Percentiles rank a stretch among this genome's conserved stretches.
These are phyloP conservation scores for Hypanus sabinus DNA, from an alignment of 2,113 vertebrate genomes.

Conservation along the genomic window DNA sequence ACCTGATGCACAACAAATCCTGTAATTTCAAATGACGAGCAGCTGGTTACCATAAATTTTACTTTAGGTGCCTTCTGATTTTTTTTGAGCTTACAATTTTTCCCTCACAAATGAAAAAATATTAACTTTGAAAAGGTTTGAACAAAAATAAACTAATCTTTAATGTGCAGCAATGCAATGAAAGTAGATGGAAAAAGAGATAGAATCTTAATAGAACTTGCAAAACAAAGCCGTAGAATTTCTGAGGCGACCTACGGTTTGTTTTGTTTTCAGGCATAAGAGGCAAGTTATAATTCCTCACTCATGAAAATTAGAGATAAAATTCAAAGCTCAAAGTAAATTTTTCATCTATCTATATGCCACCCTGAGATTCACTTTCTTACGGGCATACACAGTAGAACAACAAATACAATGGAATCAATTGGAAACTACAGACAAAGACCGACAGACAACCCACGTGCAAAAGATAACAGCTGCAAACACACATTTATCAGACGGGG, in stretches of 20 bases:
- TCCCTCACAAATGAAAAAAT: neutral
- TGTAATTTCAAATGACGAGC: neutral
- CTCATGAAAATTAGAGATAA: neutral
- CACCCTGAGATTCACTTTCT: too few species aligned
- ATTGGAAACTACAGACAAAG: too few species aligned
- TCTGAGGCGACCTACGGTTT: neutral
- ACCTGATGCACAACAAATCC: neutral
- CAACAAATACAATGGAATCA: too few species aligned
- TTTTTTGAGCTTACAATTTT: neutral
- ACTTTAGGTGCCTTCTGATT: neutral
- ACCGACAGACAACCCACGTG: too few species aligned
- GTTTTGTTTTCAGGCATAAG: neutral
- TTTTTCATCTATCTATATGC: too few species aligned
- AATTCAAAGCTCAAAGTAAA: too few species aligned
- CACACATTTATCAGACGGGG: neutral
- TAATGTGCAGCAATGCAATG: neutral
- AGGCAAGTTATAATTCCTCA: neutral
- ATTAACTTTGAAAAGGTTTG: neutral
- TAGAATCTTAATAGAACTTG: neutral
- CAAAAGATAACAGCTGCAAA: neutral
- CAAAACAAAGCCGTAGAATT: neutral
- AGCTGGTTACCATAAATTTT: neutral
- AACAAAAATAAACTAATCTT: neutral
- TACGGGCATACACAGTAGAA: too few species aligned
- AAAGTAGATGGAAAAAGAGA: neutral